Evolutionary conservation across 2,797 vertebrate species (phyloP).

Genomic region (Melanotaenia trifasciata): DNA sequence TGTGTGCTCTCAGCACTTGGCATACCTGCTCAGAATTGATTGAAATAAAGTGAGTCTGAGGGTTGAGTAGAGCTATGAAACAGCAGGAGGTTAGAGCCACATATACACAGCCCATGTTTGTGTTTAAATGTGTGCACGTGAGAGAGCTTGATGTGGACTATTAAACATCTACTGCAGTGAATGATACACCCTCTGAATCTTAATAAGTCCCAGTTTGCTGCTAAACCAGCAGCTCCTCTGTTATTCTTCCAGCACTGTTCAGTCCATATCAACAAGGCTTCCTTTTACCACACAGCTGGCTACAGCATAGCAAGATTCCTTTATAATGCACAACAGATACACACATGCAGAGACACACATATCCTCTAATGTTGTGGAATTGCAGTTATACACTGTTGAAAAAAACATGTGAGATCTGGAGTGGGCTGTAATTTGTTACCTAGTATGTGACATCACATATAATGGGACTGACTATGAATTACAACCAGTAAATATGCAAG

Average conservation of each 20-base stretch:
- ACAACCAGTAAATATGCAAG: not conserved
- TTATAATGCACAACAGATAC: constrained; percentile 31
- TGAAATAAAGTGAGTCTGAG: constrained; percentile 68
- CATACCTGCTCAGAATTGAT: constrained; percentile 67
- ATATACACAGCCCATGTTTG: constrained; percentile 45
- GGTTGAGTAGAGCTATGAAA: constrained; percentile 52
- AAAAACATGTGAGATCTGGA: not conserved
- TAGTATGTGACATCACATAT: not conserved
- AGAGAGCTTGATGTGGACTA: constrained; percentile 50
- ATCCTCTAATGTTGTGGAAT: not conserved
- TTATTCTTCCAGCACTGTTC: constrained; percentile 74
- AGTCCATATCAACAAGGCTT: constrained; percentile 45
- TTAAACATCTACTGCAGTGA: constrained; percentile 58
- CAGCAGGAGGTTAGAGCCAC: constrained; percentile 56
- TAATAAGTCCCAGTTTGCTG: constrained; percentile 78
- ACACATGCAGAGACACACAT: constrained; percentile 14
- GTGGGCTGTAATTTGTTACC: not conserved
- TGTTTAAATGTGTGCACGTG: constrained; percentile 38
- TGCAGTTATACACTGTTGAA: not conserved
- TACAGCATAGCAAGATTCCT: constrained; percentile 27
- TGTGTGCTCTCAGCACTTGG: constrained; percentile 44
- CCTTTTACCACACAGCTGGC: constrained; percentile 36
- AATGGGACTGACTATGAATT: not conserved
- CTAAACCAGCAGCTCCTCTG: constrained; percentile 69
- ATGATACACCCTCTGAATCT: constrained; percentile 58